Base-by-base conservation (phyloP, 1,140 invertebrate species). In the Paracyclopina nana region DNA sequence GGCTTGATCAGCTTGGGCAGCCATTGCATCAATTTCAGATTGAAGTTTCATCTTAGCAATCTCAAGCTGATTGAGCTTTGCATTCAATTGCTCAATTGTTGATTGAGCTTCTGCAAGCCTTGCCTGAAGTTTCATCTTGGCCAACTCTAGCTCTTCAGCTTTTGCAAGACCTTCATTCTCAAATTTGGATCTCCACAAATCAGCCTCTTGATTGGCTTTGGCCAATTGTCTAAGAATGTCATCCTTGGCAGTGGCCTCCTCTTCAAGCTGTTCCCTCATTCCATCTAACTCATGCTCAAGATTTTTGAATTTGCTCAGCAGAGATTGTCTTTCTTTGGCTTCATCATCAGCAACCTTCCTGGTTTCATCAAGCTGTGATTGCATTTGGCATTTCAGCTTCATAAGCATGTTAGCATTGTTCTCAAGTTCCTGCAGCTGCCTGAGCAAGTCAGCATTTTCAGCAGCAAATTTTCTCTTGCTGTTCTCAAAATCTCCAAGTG, bases 261-360 rank as follows among this genome's bases (percentile, higher is more conserved):
- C 60, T 72, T 77, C 74, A 26, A 77, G 72, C 42, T 64, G 62
- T 51, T 73, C 70, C 12, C 66, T 61, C 26, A 69, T 56, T 46
- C 60, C 57, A 31, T 71, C 69, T 20, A 72, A 57, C 50, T 73
- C 70, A 38, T 67, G 69, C 53, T 71, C 68, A 44, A 68, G 57
- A 48, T 60, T 60, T 30, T 66, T 60, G 65, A 55, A 68, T 61
- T 45, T 69, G 55, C 53, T 65, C 46, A 58, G 42, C 41, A 54
- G 46, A 49, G 25, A 63, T 52, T n/a, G 20, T 4, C 43, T 82
- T 73, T 92, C 86, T 62, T 69, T 28, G 31, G 77, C 76, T 68
- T 97, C 92, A 66, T 97, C 92, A 64, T 98, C 92, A 61, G 90
- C 87, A 59, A 86, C 72, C 61, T 88, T 79, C 74, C 92, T 94